Base-by-base conservation (phyloP, 2,888 invertebrate genomes). In the Myopa tessellatipennis region DNA sequence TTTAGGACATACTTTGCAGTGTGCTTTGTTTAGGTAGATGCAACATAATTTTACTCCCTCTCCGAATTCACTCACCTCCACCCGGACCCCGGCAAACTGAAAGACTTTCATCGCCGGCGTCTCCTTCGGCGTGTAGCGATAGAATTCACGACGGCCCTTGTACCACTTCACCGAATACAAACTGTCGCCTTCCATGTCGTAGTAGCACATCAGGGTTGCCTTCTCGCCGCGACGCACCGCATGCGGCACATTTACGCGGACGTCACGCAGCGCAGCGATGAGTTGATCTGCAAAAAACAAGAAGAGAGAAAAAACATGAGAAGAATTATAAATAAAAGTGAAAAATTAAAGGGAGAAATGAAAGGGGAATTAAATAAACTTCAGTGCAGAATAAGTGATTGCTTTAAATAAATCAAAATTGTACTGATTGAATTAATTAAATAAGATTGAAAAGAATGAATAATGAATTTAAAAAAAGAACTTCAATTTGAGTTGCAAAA, bases 161-260 rank as follows among this genome's bases (percentile, higher is more conserved):
- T 95, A 95, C 95, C 95, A 96, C 90, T 95, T 95, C 77, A 95
- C 94, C 4, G 95, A 92, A 90, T 95, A 95, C 58, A 96, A 90
- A 3, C 92, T 93, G 45, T 92, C 93, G 5, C 92, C 93, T 87
- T 95, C 93, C 90, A 95, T 92, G 85, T 95, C 94, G 84, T 95
- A 93, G 80, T 92, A 90, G 89, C 96, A 96, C 82, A 91, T 90
- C 83, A 94, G 90, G 79, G 90, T 90, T 18, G 92, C 93, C 81
- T 91, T 91, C 58, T 92, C 90, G 34, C 93, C 93, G 69, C 92
- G 90, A 80, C 91, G 90, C 34, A 92, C 93, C 0, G 93, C 93
- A 72, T 91, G 90, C 18, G 94, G 94, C 12, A 93, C 92, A 81
- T 90, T 89, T 79, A 94, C 91, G 82, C 91, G 91, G 52, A 93